Evolutionary conservation across 2,888 invertebrate genomes (phyloP).

Genomic region (Nomada ferruginata): DNA sequence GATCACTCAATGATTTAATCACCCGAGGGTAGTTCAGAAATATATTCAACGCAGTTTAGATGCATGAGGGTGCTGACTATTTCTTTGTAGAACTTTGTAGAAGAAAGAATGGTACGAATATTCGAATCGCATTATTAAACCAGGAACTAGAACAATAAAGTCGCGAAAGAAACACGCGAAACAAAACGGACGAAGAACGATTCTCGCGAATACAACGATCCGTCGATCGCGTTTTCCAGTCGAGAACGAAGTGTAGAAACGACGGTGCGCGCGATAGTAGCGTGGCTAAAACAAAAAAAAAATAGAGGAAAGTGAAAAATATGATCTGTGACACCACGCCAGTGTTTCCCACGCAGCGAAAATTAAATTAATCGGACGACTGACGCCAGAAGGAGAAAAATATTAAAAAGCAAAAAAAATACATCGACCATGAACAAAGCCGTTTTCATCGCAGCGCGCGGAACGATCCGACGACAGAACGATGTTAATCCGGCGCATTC

Average conservation of each 20-base stretch:
- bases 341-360: slow-evolving; percentile 29
- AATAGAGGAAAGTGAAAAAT: slow-evolving; percentile 12
- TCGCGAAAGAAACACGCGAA: not conserved
- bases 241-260: not conserved
- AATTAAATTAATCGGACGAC: slow-evolving; percentile 52
- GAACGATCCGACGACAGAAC: slow-evolving; percentile 29
- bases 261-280: not conserved
- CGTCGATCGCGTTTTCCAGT: not conserved
- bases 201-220: slow-evolving; percentile 3
- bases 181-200: not conserved
- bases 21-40: not conserved
- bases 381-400: not conserved
- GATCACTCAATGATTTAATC: slow-evolving; percentile 6
- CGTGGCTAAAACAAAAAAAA: not conserved
- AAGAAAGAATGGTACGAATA: not conserved
- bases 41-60: too few relatives aligned
- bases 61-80: too few relatives aligned
- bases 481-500: slow-evolving; percentile 45
- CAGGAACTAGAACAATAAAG: not conserved
- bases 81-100: too few relatives aligned
- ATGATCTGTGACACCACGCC: slow-evolving; percentile 40
- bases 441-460: slow-evolving; percentile 29
- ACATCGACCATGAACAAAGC: slow-evolving; percentile 5
- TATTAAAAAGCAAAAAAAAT: slow-evolving; percentile 5
- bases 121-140: slow-evolving; percentile 1